These are phyloP conservation scores for Hirundo rustica DNA, from an alignment of 2,797 vertebrate species.

Conservation along the genomic window DNA sequence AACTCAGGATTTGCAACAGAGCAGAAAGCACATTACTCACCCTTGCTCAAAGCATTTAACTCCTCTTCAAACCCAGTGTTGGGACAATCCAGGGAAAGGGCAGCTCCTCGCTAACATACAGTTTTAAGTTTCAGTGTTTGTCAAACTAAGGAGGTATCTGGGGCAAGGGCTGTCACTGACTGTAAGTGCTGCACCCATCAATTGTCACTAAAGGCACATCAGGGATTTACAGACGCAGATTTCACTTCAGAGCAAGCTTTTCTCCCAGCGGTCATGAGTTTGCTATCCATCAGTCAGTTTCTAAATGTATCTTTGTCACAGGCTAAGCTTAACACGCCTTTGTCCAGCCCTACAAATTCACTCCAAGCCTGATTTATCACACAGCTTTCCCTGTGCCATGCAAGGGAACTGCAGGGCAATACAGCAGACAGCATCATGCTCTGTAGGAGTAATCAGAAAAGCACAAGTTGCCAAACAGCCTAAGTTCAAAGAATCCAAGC, in stretches of 20 bases:
- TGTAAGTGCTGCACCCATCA: not conserved
- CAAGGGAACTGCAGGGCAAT: not conserved
- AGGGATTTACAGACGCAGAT: not conserved
- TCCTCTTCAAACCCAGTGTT: not conserved
- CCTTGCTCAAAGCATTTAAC: not conserved
- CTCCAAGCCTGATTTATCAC: not conserved
- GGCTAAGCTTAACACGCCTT: not conserved
- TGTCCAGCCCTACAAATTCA: not conserved
- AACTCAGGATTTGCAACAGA: not conserved
- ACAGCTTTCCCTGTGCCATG: not conserved
- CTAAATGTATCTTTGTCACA: not conserved
- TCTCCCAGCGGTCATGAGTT: not conserved
- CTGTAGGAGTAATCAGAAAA: not conserved
- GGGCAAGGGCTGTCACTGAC: conserved; percentile 10
- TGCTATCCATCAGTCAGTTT: not conserved
- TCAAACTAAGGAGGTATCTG: not conserved
- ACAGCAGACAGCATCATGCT: not conserved
- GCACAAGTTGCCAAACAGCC: not conserved
- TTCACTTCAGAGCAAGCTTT: not conserved
- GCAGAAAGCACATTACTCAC: not conserved
- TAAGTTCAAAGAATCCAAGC: not conserved
- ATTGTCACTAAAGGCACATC: not conserved
- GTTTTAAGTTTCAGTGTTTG: not conserved
- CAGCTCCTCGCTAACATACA: not conserved
- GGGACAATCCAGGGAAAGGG: not conserved